A percentile compares a stretch with the other conserved stretches of the same genome.
Conservation (phyloP, 2,113 vertebrate genomes). For the Ifrita kowaldi region DNA sequence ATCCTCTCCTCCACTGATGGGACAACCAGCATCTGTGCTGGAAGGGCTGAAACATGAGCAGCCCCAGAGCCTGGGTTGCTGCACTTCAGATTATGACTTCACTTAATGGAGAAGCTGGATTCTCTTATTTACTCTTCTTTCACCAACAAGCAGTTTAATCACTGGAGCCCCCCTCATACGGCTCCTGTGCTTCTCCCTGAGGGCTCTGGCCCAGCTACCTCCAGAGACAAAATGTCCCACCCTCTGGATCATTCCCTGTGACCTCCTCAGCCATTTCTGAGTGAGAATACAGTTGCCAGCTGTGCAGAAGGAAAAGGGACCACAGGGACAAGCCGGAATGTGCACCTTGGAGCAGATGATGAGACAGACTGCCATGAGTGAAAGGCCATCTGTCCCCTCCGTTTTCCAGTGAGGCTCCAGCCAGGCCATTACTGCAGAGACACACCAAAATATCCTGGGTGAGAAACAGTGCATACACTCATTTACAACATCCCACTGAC, state of each 20-base stretch:
- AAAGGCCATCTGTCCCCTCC: neutral
- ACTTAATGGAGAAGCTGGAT: neutral
- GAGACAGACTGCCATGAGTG: neutral
- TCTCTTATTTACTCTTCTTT: neutral
- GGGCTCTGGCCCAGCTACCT: neutral
- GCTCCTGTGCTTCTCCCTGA: neutral
- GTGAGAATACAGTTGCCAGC: neutral
- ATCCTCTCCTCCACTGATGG: neutral
- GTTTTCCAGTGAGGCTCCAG: neutral
- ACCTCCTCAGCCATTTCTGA: neutral
- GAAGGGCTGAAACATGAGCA: neutral
- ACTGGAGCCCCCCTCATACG: neutral
- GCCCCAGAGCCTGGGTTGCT: neutral
- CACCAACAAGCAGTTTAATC: neutral
- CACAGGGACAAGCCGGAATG: neutral
- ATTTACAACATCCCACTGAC: neutral
- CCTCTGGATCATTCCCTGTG: rapidly evolving
- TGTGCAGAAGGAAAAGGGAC: neutral
- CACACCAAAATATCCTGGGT: neutral
- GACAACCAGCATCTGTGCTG: neutral
- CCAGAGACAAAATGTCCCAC: neutral
- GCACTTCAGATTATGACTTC: neutral
- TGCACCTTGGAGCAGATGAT: neutral
- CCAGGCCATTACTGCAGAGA: neutral
- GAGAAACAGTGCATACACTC: neutral